Conservation (phyloP, 64 coral and sea anemone species). For the Actinia tenebrosa region DNA sequence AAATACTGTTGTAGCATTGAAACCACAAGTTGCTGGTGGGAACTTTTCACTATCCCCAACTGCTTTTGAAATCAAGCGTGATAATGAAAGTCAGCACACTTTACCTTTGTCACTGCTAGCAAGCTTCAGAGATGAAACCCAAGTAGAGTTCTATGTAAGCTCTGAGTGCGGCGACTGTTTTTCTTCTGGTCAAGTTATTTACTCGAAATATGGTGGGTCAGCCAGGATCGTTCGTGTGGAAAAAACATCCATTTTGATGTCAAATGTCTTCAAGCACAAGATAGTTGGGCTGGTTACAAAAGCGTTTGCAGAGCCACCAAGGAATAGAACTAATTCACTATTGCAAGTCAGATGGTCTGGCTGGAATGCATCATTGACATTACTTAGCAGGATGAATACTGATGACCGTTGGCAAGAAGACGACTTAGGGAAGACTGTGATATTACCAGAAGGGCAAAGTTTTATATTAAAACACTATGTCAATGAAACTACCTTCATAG, state of each 20-base stretch:
- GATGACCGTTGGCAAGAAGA: constrained; percentile 37
- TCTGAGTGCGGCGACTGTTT: constrained; percentile 57
- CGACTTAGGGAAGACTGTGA: constrained; percentile 75
- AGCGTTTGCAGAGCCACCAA: constrained; percentile 36
- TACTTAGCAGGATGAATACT: constrained; percentile 7
- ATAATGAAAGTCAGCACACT: constrained; percentile 3
- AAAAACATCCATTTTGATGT: constrained; percentile 10
- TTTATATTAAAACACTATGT: constrained; percentile 49
- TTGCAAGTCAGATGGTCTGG: constrained; percentile 48
- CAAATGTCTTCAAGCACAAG: constrained; percentile 25
- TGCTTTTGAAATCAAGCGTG: constrained; percentile 2
- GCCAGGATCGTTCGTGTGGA: constrained; percentile 52
- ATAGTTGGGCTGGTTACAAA: constrained; percentile 27
- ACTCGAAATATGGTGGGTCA: constrained; percentile 63
- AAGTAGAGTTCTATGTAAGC: constrained; percentile 52
- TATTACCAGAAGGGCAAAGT: constrained; percentile 53
- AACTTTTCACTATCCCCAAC: background rate
- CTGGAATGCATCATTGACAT: constrained; percentile 41
- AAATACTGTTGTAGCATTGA: constrained; percentile 29
- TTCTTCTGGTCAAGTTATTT: constrained; percentile 56
- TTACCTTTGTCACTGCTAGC: constrained; percentile 48
- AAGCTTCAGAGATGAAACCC: constrained; percentile 47
- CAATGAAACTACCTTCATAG: constrained; percentile 41
- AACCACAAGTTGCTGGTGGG: background rate
- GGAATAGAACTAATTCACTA: constrained; percentile 25